phyloP scores from a whole-genome alignment of 2,113 vertebrate genomes.

The Panthera leo region DNA sequence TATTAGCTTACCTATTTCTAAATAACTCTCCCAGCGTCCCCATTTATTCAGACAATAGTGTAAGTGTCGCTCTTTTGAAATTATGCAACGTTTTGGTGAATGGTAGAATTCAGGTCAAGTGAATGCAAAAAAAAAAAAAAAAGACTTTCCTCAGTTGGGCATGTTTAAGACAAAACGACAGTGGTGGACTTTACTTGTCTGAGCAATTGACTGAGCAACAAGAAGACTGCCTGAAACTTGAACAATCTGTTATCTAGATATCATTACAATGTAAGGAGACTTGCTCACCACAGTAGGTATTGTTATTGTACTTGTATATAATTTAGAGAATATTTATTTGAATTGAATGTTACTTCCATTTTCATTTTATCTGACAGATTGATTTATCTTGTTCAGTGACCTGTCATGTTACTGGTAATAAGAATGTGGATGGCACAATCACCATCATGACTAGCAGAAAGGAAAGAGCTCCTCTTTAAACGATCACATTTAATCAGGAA shows the following conservation, averaged over 20 bases:
- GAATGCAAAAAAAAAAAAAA: neutral
- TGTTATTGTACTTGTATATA: neutral
- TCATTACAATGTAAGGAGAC: neutral
- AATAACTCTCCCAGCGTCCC: neutral
- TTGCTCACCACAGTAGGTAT: neutral
- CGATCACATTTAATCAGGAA: slow-evolving; percentile 80
- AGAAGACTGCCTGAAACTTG: neutral
- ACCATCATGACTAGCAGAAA: slow-evolving; percentile 78
- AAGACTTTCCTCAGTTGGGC: neutral
- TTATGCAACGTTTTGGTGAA: neutral
- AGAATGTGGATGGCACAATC: slow-evolving; percentile 68
- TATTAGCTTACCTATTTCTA: neutral
- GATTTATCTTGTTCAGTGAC: neutral
- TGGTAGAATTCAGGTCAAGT: neutral
- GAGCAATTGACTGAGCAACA: neutral
- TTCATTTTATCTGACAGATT: slow-evolving; percentile 37
- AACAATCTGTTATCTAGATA: neutral
- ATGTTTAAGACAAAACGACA: neutral
- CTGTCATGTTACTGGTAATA: slow-evolving; percentile 71
- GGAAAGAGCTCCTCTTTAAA: slow-evolving; percentile 68
- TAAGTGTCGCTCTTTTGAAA: neutral
- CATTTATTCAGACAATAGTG: neutral
- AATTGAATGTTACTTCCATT: neutral
- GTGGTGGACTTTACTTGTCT: neutral
- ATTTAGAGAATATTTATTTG: neutral